phyloP scores from a whole-genome alignment of 2,113 vertebrate species.

The Crotalus helleri region DNA sequence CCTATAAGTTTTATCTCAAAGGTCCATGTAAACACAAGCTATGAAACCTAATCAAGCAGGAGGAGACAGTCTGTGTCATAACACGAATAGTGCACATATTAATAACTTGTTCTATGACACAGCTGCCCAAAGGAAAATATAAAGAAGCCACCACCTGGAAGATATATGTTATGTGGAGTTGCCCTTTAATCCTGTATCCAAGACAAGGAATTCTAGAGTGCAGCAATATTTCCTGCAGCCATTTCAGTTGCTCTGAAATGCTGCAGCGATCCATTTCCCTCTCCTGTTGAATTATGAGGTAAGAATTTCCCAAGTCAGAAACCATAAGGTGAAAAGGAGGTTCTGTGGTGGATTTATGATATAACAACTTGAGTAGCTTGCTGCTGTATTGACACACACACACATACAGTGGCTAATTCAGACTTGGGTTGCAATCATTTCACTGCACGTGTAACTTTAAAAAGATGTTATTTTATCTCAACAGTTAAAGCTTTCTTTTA shows the following conservation, averaged over 20 bases:
- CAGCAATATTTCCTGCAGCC: neutral
- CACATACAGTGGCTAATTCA: conserved; percentile 44
- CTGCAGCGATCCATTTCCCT: neutral
- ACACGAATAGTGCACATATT: neutral
- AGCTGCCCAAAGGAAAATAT: neutral
- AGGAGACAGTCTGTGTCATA: neutral
- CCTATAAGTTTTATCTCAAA: neutral
- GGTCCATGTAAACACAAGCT: neutral
- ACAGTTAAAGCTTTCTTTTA: neutral
- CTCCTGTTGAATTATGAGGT: neutral
- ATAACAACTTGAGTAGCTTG: neutral
- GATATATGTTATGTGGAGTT: neutral
- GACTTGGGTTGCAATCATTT: conserved; percentile 33
- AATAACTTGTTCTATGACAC: neutral
- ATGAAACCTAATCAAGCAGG: neutral
- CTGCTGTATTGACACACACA: conserved; percentile 5
- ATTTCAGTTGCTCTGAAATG: neutral
- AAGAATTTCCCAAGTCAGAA: neutral
- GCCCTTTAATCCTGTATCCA: neutral
- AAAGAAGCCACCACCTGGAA: neutral
- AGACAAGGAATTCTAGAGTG: neutral
- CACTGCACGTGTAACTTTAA: neutral
- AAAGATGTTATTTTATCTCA: neutral
- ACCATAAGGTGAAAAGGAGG: neutral
- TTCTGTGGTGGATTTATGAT: conserved; percentile 3